Base-by-base conservation (phyloP, 2,888 invertebrate genomes). In the Acanthococcus lagerstroemiae region DNA sequence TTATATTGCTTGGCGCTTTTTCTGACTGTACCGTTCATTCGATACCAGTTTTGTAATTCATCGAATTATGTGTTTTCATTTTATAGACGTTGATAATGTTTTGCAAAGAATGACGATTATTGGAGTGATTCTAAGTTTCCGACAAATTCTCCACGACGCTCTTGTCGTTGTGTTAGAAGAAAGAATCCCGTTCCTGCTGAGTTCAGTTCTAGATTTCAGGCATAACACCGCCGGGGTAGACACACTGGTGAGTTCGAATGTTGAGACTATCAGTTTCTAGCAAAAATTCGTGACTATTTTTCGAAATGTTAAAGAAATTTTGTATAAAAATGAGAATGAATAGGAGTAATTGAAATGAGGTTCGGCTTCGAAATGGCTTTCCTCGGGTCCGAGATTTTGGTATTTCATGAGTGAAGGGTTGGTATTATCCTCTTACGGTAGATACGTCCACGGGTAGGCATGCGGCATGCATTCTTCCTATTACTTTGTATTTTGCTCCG, bases 21-120 rank as follows among this genome's bases (percentile, higher is more conserved):
- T n/a, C n/a, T n/a, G n/a, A n/a, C n/a, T n/a, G n/a, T n/a, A n/a
- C n/a, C n/a, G n/a, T n/a, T 37, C n/a, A 1, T 2, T 37, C 3
- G 37, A 1, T 37, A 37, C 44, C 24, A 52, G 30, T 17, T 9
- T 55, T 25, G 55, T 2, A 55, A 22, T 22, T 24, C 12, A 55
- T 25, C 1, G 2, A 1, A 54, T 54, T 24, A n/a, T 3, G 2
- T 54, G 15, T 54, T 5, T 22, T 15, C 2, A 24, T 15, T 67
- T 69, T 72, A 22, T 73, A 82, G 81, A 92, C 74, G 94, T 94
- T 1, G 96, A 97, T 74, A 95, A 93, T 74, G 92, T 99, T 3
- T 78, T 99, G 58, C 93, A 96, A 76, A 82, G 97, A 71, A 95
- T 99, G 87, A 95, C 95, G 26, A 96, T 97, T 70, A 91, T 99